These are phyloP conservation scores for Drosophila funebris DNA, from an alignment of 1,140 invertebrate species.

Conservation along the genomic window DNA sequence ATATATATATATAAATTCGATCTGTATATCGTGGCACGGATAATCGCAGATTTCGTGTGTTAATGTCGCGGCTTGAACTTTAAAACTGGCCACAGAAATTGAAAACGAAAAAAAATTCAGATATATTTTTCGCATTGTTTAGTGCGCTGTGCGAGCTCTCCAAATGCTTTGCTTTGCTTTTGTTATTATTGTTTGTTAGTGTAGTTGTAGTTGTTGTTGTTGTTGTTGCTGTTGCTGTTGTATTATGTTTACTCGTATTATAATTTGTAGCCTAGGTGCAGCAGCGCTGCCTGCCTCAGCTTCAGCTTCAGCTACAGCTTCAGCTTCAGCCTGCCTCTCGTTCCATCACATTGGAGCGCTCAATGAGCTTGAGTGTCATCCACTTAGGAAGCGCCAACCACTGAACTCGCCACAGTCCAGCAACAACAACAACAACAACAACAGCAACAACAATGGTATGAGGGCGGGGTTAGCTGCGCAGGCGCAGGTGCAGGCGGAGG, in stretches of 20 bases:
- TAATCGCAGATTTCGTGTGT: slow-evolving; percentile 75
- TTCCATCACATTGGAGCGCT: slow-evolving; percentile 65
- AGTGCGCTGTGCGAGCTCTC: slow-evolving; percentile 59
- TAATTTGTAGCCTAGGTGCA: slow-evolving; percentile 68
- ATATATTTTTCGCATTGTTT: slow-evolving; percentile 77
- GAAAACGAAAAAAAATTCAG: slow-evolving; percentile 70
- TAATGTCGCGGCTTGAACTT: slow-evolving; percentile 82
- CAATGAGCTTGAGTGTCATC: slow-evolving; percentile 81
- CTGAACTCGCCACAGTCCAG: slow-evolving; percentile 72
- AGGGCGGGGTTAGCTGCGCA: slow-evolving; percentile 30
- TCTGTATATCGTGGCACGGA: slow-evolving; percentile 44
- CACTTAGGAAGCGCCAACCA: slow-evolving; percentile 81
- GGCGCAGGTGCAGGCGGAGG: slow-evolving; percentile 55
- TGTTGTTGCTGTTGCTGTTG: slow-evolving; percentile 49
- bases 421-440: slow-evolving; percentile 37
- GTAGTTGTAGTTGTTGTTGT: slow-evolving; percentile 9
- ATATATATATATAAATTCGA: slow-evolving; percentile 8
- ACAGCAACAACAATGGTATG: slow-evolving; percentile 45
- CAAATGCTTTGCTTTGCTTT: slow-evolving; percentile 22
- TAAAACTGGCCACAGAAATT: slow-evolving; percentile 71
- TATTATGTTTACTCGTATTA: slow-evolving; percentile 73
- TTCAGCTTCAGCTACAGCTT: not conserved
- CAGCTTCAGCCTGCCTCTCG: slow-evolving; percentile 6
- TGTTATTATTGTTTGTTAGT: slow-evolving; percentile 51
- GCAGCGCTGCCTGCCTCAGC: slow-evolving; percentile 44